A percentile compares a stretch with the other conserved stretches of the same genome.
phyloP scores from a whole-genome alignment of 2,113 vertebrate genomes.

The Ardeotis arabs region DNA sequence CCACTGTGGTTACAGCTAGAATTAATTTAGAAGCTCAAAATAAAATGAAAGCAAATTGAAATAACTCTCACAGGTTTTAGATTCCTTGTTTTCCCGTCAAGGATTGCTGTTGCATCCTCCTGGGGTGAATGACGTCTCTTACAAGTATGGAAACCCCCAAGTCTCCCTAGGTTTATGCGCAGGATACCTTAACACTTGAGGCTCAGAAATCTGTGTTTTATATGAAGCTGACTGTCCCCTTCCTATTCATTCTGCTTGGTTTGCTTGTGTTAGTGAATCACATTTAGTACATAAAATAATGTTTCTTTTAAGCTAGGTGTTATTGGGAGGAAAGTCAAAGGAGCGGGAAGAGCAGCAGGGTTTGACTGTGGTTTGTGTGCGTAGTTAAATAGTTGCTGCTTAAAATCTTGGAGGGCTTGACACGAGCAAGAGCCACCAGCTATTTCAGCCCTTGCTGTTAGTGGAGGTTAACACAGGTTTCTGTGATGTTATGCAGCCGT shows the following conservation, averaged over 20 bases:
- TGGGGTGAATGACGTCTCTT: background rate
- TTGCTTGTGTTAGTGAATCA: background rate
- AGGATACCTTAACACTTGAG: background rate
- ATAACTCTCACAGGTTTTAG: background rate
- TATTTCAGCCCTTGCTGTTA: constrained; percentile 35
- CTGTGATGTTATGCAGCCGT: background rate
- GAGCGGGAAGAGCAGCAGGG: background rate
- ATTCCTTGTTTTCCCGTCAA: background rate
- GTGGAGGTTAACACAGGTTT: background rate
- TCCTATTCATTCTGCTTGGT: background rate
- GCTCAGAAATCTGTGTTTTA: background rate
- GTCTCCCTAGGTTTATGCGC: background rate
- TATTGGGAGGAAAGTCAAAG: background rate
- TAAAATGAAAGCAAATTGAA: background rate
- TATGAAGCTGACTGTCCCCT: background rate
- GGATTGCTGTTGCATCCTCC: background rate
- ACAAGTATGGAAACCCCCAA: background rate
- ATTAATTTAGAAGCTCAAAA: constrained; percentile 7
- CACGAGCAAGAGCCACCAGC: constrained; percentile 9
- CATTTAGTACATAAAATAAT: background rate
- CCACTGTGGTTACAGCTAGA: background rate
- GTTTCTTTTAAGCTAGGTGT: background rate
- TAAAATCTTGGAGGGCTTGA: background rate
- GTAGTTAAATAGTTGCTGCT: background rate
- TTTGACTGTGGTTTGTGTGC: background rate